phyloP scores from a whole-genome alignment of 2,797 vertebrate genomes.

The Selene dorsalis region DNA sequence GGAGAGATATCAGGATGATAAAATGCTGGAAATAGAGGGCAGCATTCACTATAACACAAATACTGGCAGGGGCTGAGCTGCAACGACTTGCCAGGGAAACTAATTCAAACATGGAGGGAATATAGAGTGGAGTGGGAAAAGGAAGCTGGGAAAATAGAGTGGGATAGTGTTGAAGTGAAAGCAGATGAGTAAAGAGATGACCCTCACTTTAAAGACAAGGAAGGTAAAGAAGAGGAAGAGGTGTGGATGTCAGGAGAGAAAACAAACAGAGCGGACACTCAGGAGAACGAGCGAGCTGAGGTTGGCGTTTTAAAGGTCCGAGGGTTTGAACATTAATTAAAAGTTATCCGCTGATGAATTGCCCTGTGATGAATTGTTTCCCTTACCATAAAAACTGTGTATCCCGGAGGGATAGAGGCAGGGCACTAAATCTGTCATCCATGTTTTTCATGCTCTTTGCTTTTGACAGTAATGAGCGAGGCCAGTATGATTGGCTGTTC shows the following conservation, averaged over 20 bases:
- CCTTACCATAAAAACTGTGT: conserved; percentile 75
- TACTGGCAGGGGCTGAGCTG: conserved; percentile 54
- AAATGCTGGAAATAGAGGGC: conserved; percentile 59
- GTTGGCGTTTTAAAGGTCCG: conserved; percentile 79
- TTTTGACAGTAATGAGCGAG: conserved; percentile 76
- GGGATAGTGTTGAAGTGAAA: conserved; percentile 48
- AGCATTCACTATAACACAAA: conserved; percentile 64
- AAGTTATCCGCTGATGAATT: conserved; percentile 88
- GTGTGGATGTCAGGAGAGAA: conserved; percentile 26
- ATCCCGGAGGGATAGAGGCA: conserved; percentile 62
- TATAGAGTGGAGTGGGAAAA: conserved; percentile 66
- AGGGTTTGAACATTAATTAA: conserved; percentile 88
- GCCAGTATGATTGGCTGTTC: conserved; percentile 75
- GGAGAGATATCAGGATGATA: conserved; percentile 58
- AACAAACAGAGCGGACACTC: conserved; percentile 47
- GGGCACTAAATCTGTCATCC: conserved; percentile 78
- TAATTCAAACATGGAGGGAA: conserved; percentile 74
- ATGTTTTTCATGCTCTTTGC: conserved; percentile 76
- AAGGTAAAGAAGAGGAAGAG: conserved; percentile 34
- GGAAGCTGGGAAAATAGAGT: conserved; percentile 64
- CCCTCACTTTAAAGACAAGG: conserved; percentile 36
- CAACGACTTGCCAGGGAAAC: conserved; percentile 60
- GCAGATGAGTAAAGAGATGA: conserved; percentile 59
- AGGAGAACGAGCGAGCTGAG: conserved; percentile 46
- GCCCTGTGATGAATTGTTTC: conserved; percentile 89